Base-by-base conservation (phyloP, 2,888 invertebrate species). In the Incurvaria masculella region DNA sequence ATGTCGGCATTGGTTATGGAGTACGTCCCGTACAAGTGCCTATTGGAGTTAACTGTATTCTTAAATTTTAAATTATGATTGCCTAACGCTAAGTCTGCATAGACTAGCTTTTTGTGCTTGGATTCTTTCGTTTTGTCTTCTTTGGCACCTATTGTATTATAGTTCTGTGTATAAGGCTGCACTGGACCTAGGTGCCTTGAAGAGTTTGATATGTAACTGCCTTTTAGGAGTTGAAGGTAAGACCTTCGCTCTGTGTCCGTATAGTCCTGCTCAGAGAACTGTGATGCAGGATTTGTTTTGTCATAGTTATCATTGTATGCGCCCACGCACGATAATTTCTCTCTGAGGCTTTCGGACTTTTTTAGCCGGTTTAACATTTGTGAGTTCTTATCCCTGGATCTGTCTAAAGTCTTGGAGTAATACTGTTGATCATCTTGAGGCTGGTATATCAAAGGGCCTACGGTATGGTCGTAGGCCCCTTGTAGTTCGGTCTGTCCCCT, bases 1-100 rank as follows among this genome's bases (percentile, higher is more conserved):
- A 43, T 47, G 62, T 73, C 73, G 52, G 66, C 64, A 54, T 59
- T 62, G 51, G 72, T 70, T 69, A 74, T 69, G 62, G 76, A 63
- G 63, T 79, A 79, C 49, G 78, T 78, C 60, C 75, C 79, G 63
- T 79, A 79, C 61, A 79, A 69, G 59, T 78, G 79, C 65, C 79
- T 73, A 70, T 79, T 79, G 53, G 79, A 79, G 72, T 79, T 79
- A 68, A 79, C 79, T 58, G 79, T 79, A 64, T 79, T 79, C 63
- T 79, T 79, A 72, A 79, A 79, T 60, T 79, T 79, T 67, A 79
- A 64, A 66, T 79, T 79, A 69, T 79, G 79, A 62, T 79, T 79
- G 61, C 76, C 78, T 71, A 79, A 68, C 33, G 79, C 79, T 72
- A 79, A 64, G 60, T 79, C 79, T 54, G 79, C 79, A 57, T 79